Base-by-base conservation (phyloP, 2,888 invertebrate genomes). In the Tanypteryx hageni region DNA sequence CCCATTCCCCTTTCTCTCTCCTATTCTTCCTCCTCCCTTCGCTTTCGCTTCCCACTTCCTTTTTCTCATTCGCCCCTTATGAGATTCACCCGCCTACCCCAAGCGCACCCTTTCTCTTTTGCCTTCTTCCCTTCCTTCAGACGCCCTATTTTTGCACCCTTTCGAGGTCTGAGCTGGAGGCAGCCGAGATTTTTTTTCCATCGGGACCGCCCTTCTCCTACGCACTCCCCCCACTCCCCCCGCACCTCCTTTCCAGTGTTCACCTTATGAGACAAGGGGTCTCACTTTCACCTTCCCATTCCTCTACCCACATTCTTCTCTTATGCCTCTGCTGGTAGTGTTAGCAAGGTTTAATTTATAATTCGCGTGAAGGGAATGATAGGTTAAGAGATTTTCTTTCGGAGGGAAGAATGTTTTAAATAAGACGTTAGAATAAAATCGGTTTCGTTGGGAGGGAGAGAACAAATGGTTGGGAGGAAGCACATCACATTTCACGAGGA, bases 131-230 rank as follows among this genome's bases (percentile, higher is more conserved):
- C 31, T 18, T 86, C 61, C 61, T 31, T 22, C 61, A 61, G 61
- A 86, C 59, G 27, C 61, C 27, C 61, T 31, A 27, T 86, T 86
- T 86, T 86, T 14, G 58, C 59, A 13, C 86, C 86, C 86, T 57
- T 56, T 56, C 83, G 83, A 18, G 61, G 59, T 86, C 16, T 22
- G 22, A 14, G 86, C 86, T 27, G 27, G 31, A 27, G 61, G 61
- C 44, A 44, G 57, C 61, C 86, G 61, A 59, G 27, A 86, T 57
- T n/a, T 83, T 83, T 83, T 44, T 83, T 83, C 44, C 56, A 83
- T 83, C 57, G 83, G n/a, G 57, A 44, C 83, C 56, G 44, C 57
- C 83, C 59, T 86, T 86, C 61, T 61, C 86, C 86, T 31, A 82
- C 10, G 27, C 10, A 59, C 27, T 13, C 85, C 11, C 22, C 85